phyloP scores from a whole-genome alignment of 2,113 vertebrate genomes.

The Butorides virescens region DNA sequence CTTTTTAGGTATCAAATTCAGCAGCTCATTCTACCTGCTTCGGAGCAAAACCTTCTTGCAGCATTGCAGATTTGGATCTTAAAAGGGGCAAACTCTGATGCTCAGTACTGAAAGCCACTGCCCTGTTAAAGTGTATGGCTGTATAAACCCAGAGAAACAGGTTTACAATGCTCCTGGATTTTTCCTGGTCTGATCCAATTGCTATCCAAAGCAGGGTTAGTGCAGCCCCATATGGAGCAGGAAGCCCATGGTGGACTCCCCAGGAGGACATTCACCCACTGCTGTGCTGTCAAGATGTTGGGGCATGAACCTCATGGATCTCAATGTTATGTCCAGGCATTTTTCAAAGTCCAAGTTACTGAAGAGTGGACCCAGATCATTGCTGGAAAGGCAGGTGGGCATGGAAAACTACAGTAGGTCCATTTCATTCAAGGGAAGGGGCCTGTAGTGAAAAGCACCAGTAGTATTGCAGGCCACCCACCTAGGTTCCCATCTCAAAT shows the following conservation, averaged over 20 bases:
- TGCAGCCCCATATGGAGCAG: rapidly evolving
- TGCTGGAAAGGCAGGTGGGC: not conserved
- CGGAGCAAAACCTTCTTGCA: not conserved
- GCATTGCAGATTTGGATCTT: not conserved
- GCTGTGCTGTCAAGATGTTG: not conserved
- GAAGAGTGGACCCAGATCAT: not conserved
- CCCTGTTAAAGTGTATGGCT: not conserved
- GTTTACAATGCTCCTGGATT: not conserved
- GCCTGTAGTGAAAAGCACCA: not conserved
- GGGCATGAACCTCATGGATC: not conserved
- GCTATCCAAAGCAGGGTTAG: not conserved
- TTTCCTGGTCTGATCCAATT: not conserved
- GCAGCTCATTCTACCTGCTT: not conserved
- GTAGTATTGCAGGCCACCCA: not conserved
- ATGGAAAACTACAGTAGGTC: not conserved
- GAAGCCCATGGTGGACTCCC: rapidly evolving
- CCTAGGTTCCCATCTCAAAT: not conserved
- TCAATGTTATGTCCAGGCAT: not conserved
- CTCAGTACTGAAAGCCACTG: not conserved
- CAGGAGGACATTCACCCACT: not conserved
- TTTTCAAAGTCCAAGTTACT: not conserved
- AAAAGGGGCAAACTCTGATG: not conserved
- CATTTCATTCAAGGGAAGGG: not conserved
- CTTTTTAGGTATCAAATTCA: not conserved
- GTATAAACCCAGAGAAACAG: not conserved